Evolutionary conservation across 2,888 invertebrate genomes (phyloP).

Genomic region (Saturnia pavonia): DNA sequence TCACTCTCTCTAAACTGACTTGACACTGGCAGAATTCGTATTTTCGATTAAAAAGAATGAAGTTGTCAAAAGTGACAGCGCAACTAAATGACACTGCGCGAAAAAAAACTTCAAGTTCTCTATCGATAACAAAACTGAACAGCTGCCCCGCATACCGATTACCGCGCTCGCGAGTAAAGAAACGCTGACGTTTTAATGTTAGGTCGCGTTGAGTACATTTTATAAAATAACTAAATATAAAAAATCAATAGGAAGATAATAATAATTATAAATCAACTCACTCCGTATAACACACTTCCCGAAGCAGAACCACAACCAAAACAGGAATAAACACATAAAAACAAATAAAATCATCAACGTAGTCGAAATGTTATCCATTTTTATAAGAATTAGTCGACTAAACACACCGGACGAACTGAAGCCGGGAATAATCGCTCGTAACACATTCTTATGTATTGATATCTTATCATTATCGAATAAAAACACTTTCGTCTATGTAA

Average conservation of each 20-base stretch:
- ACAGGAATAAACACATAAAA: slow-evolving; percentile 60
- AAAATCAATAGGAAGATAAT: neutral
- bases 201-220: neutral
- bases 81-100: too few species aligned
- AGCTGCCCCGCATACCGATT: too few species aligned
- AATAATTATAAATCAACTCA: slow-evolving; percentile 45
- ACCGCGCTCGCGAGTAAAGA: too few species aligned
- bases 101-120: too few species aligned
- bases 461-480: slow-evolving; percentile 15
- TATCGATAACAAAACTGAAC: too few species aligned
- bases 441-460: slow-evolving; percentile 23
- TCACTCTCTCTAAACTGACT: too few species aligned
- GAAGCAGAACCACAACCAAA: slow-evolving; percentile 76
- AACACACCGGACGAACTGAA: neutral
- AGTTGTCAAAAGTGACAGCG: too few species aligned
- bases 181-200: too few species aligned
- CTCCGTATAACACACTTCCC: slow-evolving; percentile 53
- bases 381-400: slow-evolving; percentile 20
- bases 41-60: too few species aligned
- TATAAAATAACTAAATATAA: neutral
- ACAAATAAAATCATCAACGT: slow-evolving; percentile 48
- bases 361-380: slow-evolving; percentile 53
- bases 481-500: neutral
- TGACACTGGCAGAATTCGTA: too few species aligned
- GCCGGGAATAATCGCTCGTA: slow-evolving; percentile 4